Base-by-base conservation (phyloP, 2,888 invertebrate species). In the Caenorhabditis zanzibari region DNA sequence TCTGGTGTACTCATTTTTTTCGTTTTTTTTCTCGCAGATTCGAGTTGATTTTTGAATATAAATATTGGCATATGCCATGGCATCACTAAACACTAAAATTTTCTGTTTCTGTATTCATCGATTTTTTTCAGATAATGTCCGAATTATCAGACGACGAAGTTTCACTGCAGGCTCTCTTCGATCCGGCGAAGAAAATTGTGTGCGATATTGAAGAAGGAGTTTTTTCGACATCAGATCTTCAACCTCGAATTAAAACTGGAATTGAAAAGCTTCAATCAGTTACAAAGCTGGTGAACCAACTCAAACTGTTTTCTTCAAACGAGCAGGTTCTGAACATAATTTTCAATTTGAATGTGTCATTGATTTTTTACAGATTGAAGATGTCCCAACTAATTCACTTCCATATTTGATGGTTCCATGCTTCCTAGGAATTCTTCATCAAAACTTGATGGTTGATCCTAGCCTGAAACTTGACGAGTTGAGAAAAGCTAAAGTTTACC, bases 391-490 rank as follows among this genome's bases (percentile, higher is more conserved):
- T 4, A 77, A 74, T 12, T 90, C 90, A 0, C 73, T 91, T 12
- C 87, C 77, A 10, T 90, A 83, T 63, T 75, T 91, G n/a, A 71
- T 91, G 35, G 68, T 90, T 16, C 89, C 90, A 0, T 89, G 88
- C 49, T 91, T 88, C 75, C 77, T 91, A 12, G 91, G 86, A 22
- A 44, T 86, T 22, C 52, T 77, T 16, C 88, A 88, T 69, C 81
- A 84, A 41, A 88, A 88, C 52, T n/a, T 71, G 38, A 83, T 82
- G 38, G 69, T 58, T 14, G 85, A 87, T 4, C 71, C 85, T 5
- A 56, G 32, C 10, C 32, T 69, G 3, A 88, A 84, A 52, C 63
- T 82, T 4, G 86, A 87, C n/a, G 83, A 86, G 24, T 71, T 89
- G 28, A 72, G 73, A 38, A 85, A 84, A 61, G 77, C 88, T 1